Base-by-base conservation (phyloP, 2,797 vertebrate species). In the Lates japonicus region DNA sequence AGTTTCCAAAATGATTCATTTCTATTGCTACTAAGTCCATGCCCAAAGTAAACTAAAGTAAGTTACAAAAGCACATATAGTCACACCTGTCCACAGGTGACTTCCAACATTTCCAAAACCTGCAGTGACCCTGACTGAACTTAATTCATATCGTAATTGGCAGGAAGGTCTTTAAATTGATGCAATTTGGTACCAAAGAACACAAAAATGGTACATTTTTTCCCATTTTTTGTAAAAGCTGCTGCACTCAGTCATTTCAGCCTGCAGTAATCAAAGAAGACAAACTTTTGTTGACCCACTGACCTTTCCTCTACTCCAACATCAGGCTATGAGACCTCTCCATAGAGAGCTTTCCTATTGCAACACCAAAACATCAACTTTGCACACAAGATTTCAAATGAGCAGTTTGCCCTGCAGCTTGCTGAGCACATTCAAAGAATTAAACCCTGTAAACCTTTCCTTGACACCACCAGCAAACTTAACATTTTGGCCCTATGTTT, bases 341-440 rank as follows among this genome's bases (percentile, higher is more conserved):
- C 48, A 39, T 8, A 58, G 35, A 16, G 3, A 72, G 54, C n/a
- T 48, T 41, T 29, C 5, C 37, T 61, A 17, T 9, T 44, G 19
- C 31, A 42, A 33, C 8, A 65, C 7, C 10, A 33, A 9, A 42
- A 61, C 6, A 54, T 33, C 12, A 31, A 16, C 31, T 20, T 39
- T 22, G 5, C 17, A 35, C 48, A 46, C 49, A 25, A 58, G 9
- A 1, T 54, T 35, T 61, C 37, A 55, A 61, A 44, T 48, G 1
- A 55, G 33, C 22, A 49, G 39, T 41, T 14, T 42, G 13, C 33
- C 19, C 59, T 35, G 25, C 13, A 31, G 31, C 55, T 35, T 54
- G 12, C 35, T 35, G 17, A 70, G 20, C 9, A 52, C 13, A 64
- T 19, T 65, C 54, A 58, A 71, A 51, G 9, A 17, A 64, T 64